phyloP scores from a whole-genome alignment of 2,113 vertebrate species.

The Phyllostomus hastatus region DNA sequence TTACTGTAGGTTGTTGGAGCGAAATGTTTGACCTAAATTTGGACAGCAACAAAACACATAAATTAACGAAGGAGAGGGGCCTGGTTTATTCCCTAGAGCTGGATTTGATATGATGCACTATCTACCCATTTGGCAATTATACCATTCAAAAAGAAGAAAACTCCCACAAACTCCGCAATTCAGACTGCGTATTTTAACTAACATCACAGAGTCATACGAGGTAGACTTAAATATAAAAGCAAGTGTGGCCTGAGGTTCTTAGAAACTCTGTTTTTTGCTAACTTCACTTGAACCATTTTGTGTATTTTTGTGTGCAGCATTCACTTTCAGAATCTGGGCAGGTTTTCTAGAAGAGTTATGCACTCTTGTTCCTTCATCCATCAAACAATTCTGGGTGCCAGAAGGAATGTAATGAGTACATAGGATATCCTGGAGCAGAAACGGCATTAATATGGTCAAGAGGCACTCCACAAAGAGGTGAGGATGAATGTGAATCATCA shows the following conservation, averaged over 20 bases:
- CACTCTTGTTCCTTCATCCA: slow-evolving; percentile 37
- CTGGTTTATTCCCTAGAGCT: not conserved
- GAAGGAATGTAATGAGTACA: slow-evolving; percentile 11
- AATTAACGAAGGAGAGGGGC: not conserved
- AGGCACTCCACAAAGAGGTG: not conserved
- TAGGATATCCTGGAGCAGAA: slow-evolving; percentile 1
- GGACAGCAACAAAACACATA: not conserved
- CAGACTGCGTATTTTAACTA: not conserved
- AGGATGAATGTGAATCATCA: not conserved
- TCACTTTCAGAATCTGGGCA: not conserved
- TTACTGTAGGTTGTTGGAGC: not conserved
- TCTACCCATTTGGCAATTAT: not conserved
- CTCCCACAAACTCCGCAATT: not conserved
- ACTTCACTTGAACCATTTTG: not conserved
- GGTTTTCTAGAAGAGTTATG: slow-evolving; percentile 29
- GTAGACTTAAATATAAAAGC: not conserved
- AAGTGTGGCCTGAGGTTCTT: not conserved
- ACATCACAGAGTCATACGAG: not conserved
- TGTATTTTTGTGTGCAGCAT: not conserved
- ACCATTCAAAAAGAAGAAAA: slow-evolving; percentile 17
- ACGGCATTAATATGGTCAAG: not conserved
- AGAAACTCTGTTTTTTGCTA: slow-evolving; percentile 5
- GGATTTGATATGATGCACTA: not conserved
- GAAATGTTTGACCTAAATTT: not conserved
- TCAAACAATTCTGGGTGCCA: not conserved